Percentiles rank a stretch among this genome's conserved stretches.
These are phyloP conservation scores for Maniola jurtina DNA, from an alignment of 1,140 invertebrate species.

Conservation along the genomic window DNA sequence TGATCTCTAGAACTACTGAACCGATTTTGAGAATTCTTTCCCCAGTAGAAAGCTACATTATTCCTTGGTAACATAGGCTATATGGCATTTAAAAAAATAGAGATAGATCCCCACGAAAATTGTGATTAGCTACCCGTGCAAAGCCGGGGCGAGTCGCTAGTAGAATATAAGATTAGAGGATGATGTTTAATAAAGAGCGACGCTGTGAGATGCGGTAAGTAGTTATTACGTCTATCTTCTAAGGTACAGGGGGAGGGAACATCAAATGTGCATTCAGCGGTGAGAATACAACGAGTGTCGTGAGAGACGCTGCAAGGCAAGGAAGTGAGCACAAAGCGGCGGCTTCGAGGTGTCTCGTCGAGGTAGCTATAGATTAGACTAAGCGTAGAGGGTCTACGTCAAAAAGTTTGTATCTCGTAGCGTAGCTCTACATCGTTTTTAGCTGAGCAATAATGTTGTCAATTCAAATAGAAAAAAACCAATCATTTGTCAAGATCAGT, in stretches of 20 bases:
- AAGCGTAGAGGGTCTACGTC: background rate
- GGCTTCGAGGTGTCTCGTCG: conserved; percentile 53
- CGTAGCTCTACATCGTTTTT: no score
- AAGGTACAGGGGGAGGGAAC: conserved; percentile 32
- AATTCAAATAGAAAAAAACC: no score
- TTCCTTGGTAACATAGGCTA: no score
- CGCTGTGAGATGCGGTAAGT: conserved; percentile 25
- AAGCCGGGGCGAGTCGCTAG: no score
- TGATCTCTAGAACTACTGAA: no score
- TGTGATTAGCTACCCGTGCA: no score
- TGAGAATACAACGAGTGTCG: conserved; percentile 42
- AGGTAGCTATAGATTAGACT: conserved; percentile 33
- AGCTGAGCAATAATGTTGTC: no score
- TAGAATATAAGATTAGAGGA: background rate
- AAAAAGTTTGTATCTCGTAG: background rate
- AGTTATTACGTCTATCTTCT: conserved; percentile 32
- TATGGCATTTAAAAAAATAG: no score
- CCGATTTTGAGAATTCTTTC: no score
- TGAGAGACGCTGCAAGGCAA: conserved; percentile 47
- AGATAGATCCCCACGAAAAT: no score
- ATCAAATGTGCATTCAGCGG: conserved; percentile 64
- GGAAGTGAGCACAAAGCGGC: conserved; percentile 61
- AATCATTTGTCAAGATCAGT: no score
- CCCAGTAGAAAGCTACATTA: no score
- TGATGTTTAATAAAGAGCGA: conserved; percentile 21